Evolutionary conservation across 2,113 vertebrate species (phyloP).

Genomic region (Phrynosoma platyrhinos): DNA sequence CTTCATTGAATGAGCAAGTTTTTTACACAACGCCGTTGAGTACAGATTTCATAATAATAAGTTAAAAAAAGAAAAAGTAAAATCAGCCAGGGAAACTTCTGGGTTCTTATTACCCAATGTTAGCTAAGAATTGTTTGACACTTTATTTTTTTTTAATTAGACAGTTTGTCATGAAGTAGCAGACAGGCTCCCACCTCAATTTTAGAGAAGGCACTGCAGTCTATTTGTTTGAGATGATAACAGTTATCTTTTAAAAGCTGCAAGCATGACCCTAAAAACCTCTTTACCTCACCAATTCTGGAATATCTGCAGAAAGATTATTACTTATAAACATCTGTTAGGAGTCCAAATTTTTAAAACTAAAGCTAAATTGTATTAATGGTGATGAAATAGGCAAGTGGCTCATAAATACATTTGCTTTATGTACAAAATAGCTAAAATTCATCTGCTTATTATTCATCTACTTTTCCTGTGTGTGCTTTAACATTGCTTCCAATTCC

Average conservation of each 20-base stretch:
- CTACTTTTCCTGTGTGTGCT: too few relatives aligned
- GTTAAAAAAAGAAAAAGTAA: accelerated
- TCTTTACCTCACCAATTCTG: neutral
- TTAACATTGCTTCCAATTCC: too few relatives aligned
- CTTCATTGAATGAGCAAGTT: conserved; percentile 54
- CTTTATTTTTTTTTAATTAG: conserved; percentile 49
- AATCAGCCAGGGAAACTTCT: conserved; percentile 51
- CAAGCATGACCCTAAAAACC: conserved; percentile 54
- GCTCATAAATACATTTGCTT: conserved; percentile 58
- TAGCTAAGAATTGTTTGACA: conserved; percentile 36
- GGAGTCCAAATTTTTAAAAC: conserved; percentile 29
- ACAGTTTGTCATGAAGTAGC: conserved; percentile 57
- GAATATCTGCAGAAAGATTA: conserved; percentile 58
- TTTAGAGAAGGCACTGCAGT: conserved; percentile 69
- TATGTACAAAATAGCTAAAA: conserved; percentile 12
- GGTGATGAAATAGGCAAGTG: conserved; percentile 39
- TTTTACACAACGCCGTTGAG: conserved; percentile 44
- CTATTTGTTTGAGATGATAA: conserved; percentile 50
- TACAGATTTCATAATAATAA: conserved; percentile 40
- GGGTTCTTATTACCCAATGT: conserved; percentile 54
- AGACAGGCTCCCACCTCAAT: conserved; percentile 64
- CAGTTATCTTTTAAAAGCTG: conserved; percentile 40
- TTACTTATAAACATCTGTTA: conserved; percentile 41
- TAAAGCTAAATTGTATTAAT: conserved; percentile 66
- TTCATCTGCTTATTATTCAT: too few relatives aligned